Base-by-base conservation (phyloP, 1,140 invertebrate species). In the Aphidius ervi region DNA sequence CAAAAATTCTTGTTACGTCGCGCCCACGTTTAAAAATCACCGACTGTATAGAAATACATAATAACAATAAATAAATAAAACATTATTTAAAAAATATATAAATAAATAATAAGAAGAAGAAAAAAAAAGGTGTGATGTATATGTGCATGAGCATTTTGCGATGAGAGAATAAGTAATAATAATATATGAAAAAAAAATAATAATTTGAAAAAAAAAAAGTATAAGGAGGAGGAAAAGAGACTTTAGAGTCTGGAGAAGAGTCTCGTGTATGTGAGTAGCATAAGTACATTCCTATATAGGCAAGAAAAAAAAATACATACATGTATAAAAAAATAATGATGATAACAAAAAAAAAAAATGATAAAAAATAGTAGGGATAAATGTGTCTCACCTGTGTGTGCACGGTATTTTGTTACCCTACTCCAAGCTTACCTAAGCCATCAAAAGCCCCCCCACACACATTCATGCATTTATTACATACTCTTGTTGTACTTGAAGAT, bases 321-420 rank as follows among this genome's bases (percentile, higher is more conserved):
- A 16, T 16, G 16, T 16, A 16, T 10, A 43, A 9, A 7, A 42
- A 39, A 3, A 39, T 54, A 41, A 54, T 54, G 31, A 54, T 41
- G 52, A 10, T 9, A 10, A 10, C 8, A 9, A 7, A 9, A 59
- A 31, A 31, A 9, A 8, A 39, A 23, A 8, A 40, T 45, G 16
- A 43, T 4, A 1, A 16, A 52, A 52, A 9, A 7, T 23, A 9
- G 7, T 23, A 48, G 39, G 59, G 59, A 48, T 42, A 58, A 41
- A 62, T 49, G 60, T 70, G 64, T 72, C 72, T 74, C 72, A 74
- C 72, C 72, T 74, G 72, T 64, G 72, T 64, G 48, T 56, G 62
- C 65, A 54, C 16, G 2, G 68, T 67, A 70, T 69, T 73, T 69
- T 8, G 42, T 54, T 71, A 63, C 68, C 72, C 70, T 71, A 71